phyloP scores from a whole-genome alignment of 2,888 invertebrate species.

The Linnaemya tessellans region DNA sequence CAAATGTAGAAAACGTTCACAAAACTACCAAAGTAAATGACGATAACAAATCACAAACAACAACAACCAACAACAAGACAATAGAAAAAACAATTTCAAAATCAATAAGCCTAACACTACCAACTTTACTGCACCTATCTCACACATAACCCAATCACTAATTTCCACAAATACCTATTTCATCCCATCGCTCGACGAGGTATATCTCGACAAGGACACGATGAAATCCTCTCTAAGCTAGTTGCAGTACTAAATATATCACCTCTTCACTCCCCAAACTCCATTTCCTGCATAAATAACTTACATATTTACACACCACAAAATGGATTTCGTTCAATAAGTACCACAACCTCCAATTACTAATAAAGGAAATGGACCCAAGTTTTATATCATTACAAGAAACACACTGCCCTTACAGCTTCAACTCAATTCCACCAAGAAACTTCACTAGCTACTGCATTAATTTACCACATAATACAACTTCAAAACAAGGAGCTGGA shows the following conservation, averaged over 20 bases:
- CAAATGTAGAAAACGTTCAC: neutral
- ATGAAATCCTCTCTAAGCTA: no score
- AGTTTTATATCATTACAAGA: no score
- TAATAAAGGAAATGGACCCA: neutral
- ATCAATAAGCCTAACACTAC: neutral
- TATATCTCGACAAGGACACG: no score
- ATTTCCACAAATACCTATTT: neutral
- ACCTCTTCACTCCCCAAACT: neutral
- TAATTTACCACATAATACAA: neutral
- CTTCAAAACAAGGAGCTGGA: neutral
- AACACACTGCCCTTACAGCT: no score
- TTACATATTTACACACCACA: no score
- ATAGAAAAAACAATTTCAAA: neutral
- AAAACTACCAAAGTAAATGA: neutral
- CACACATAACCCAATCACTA: neutral
- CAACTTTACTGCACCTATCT: neutral
- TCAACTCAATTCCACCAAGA: no score
- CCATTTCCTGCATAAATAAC: neutral
- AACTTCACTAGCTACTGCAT: no score
- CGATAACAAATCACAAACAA: neutral
- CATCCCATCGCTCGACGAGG: neutral
- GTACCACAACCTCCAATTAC: no score
- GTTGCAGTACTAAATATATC: no score
- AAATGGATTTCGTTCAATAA: no score
- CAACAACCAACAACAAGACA: neutral